Evolutionary conservation across 2,888 invertebrate genomes (phyloP), one percentile per base, ranked within the genome.

Genomic region (Cryptus armator): DNA sequence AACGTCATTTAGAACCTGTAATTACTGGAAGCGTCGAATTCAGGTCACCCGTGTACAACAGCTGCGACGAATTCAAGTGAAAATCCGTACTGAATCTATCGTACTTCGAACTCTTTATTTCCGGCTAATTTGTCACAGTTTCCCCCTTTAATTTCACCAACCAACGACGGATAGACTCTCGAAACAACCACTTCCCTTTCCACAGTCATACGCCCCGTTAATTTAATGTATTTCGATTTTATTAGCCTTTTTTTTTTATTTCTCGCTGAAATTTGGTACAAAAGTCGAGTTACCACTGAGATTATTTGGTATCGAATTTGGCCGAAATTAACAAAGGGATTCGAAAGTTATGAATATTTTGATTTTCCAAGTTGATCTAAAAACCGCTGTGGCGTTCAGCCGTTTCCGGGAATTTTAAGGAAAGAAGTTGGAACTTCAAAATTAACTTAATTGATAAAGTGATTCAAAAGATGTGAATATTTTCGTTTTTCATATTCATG

Each of bases 1-100:
- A 62, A 78, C 70, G 74, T 56, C 19, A 46, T 74, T 67, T 44
- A 44, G 14, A 56, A 29, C 43, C 74, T 53, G 62, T 81, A 81
- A 81, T 78, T 78, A 70, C 48, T 19, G 62, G 32, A n/a, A 16
- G 29, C 56, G 19, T 56, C 56, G 24, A 56, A 56, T 56, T 56
- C 56, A 24, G 4, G 24, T 24, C 56, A 12, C 4, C 37, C 24
- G 56, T 10, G 56, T 24, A 12, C 4, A 56, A 56, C 56, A 56
- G 24, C 37, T 37, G 37, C 56, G 24, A 56, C 10, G 24, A 56
- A 53, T n/a, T 9, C 51, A 51, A 6, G 51, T 19, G 53, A 53
- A 9, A 3, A 53, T 16, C 53, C 16, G 53, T 9, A 53, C 16
- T 19, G 19, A 53, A 53, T 53, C 53, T 19, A 53, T 53, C 53